Conservation (phyloP, 2,797 vertebrate genomes). For the Channa striata region DNA sequence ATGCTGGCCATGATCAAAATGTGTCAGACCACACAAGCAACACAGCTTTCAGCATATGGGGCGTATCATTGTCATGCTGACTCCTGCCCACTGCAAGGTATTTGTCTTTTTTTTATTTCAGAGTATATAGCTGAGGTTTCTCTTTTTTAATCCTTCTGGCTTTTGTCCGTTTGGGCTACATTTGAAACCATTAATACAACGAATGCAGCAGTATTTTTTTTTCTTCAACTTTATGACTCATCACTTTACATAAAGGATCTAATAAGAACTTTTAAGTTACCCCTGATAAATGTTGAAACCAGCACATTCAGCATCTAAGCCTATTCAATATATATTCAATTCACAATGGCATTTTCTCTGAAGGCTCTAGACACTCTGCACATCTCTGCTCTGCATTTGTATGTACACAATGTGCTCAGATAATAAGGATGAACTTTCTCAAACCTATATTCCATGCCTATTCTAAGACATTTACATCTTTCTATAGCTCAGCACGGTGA, state of each 20-base stretch:
- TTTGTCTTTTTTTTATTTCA: neutral
- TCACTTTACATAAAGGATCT: neutral
- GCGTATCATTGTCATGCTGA: too few species aligned
- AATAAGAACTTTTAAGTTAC: neutral
- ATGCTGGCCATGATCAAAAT: too few species aligned
- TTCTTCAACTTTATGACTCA: neutral
- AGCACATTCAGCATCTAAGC: neutral
- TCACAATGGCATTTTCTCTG: neutral
- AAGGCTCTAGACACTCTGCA: slow-evolving; percentile 11
- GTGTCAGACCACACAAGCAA: too few species aligned
- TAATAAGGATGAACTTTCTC: slow-evolving; percentile 14
- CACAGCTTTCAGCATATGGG: too few species aligned
- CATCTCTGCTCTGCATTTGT: slow-evolving; percentile 11
- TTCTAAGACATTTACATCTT: slow-evolving; percentile 20
- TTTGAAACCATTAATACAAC: neutral
- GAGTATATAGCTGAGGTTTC: neutral
- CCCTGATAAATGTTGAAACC: slow-evolving; percentile 14
- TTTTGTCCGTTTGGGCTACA: neutral
- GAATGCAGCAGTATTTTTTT: neutral
- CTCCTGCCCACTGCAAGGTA: too few species aligned
- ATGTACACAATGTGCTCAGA: slow-evolving; percentile 1
- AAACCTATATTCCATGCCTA: slow-evolving; percentile 8
- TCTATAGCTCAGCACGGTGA: slow-evolving; percentile 21
- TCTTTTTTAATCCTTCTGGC: slow-evolving; percentile 3
- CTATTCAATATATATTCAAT: slow-evolving; percentile 5